Evolutionary conservation across 2,113 vertebrate species (phyloP).

Genomic region (Oriolus oriolus): DNA sequence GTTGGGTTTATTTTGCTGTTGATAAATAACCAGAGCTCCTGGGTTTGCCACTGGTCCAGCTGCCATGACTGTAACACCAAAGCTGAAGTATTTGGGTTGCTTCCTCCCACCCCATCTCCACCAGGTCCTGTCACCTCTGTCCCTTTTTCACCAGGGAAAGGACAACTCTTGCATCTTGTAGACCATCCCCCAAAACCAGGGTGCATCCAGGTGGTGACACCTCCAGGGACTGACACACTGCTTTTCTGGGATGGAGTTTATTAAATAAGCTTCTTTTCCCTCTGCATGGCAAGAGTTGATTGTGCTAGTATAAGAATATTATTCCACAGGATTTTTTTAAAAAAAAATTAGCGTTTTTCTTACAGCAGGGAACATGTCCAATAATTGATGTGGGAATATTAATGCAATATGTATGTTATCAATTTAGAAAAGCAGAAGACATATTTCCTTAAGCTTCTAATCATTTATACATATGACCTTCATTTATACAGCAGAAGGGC

Average conservation of each 20-base stretch:
- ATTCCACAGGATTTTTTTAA: not conserved
- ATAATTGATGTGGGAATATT: conserved; percentile 56
- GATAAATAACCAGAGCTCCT: not conserved
- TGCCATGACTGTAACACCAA: not conserved
- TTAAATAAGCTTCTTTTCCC: not conserved
- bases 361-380: conserved; percentile 32
- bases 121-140: not conserved
- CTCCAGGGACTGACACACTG: not conserved
- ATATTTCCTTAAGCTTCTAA: conserved; percentile 64
- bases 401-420: conserved; percentile 52
- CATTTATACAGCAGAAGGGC: conserved; percentile 53
- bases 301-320: not conserved
- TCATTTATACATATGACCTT: conserved; percentile 59
- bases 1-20: not conserved
- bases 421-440: conserved; percentile 57
- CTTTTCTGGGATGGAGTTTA: not conserved
- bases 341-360: not conserved
- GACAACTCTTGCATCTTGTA: not conserved
- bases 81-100: not conserved
- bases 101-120: not conserved
- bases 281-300: not conserved
- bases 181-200: not conserved
- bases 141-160: not conserved
- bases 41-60: not conserved
- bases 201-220: not conserved